Conservation (phyloP, 2,797 vertebrate genomes). For the Pachyuromys duprasi region DNA sequence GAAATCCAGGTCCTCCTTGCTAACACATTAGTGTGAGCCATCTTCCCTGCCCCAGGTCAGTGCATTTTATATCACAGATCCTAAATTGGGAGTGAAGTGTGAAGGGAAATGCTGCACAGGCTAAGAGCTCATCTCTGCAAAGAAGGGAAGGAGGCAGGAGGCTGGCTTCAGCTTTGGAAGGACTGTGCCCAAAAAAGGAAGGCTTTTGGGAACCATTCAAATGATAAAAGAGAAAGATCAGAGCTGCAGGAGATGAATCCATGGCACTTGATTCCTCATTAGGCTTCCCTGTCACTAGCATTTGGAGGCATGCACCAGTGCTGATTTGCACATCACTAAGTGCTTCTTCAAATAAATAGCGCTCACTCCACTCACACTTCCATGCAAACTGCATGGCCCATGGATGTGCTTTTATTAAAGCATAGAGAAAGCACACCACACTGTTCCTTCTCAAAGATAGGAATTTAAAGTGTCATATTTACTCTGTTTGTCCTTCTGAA, state of each 20-base stretch:
- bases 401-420: slow-evolving; percentile 38
- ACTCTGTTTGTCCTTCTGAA: too few species aligned
- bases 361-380: neutral
- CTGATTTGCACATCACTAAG: slow-evolving; percentile 57
- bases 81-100: neutral
- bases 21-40: neutral
- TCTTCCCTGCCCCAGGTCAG: neutral
- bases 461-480: neutral
- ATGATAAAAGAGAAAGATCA: neutral
- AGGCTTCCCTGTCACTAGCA: slow-evolving; percentile 7
- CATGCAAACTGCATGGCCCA: neutral
- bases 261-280: slow-evolving; percentile 31
- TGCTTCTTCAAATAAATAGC: slow-evolving; percentile 49
- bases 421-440: neutral
- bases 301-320: neutral
- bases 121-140: neutral
- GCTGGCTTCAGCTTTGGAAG: neutral
- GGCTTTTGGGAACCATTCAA: neutral
- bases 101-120: neutral
- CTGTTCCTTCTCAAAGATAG: neutral
- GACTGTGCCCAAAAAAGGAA: neutral
- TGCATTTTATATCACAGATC: neutral
- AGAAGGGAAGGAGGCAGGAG: neutral
- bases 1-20: neutral
- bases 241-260: slow-evolving; percentile 33